Conservation (phyloP, 2,113 vertebrate genomes). For the Sarotherodon lohbergeri region DNA sequence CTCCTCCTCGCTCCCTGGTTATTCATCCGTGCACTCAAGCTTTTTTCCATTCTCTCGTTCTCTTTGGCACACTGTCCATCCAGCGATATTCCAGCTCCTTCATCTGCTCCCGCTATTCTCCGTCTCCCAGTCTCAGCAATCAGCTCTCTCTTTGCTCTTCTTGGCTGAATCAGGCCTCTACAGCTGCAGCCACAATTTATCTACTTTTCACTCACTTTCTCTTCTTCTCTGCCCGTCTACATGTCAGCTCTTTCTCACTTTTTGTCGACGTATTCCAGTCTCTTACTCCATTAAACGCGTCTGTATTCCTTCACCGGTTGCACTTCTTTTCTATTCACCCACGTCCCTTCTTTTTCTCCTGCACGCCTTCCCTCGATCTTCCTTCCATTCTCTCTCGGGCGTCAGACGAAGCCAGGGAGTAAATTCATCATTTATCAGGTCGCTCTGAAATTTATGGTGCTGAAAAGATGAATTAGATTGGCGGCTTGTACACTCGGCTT, state of each 20-base stretch:
- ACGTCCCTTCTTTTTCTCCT: background rate
- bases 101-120: constrained; percentile 16
- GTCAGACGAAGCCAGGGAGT: constrained; percentile 25
- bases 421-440: constrained; percentile 57
- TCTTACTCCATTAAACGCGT: constrained; percentile 21
- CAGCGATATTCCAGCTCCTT: background rate
- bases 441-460: constrained; percentile 27
- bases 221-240: background rate
- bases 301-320: background rate
- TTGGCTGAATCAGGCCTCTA: constrained; percentile 12
- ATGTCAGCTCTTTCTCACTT: constrained; percentile 1
- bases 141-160: constrained; percentile 13
- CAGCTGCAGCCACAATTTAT: constrained; percentile 18
- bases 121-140: constrained; percentile 28
- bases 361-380: background rate
- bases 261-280: constrained; percentile 25
- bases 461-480: constrained; percentile 47
- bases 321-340: background rate
- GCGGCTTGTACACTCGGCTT: constrained; percentile 17
- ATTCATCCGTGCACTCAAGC: background rate
- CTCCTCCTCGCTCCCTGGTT: background rate
- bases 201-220: constrained; percentile 23
- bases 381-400: background rate
- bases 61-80: background rate
- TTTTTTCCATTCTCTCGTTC: background rate